Evolutionary conservation across 2,888 invertebrate genomes (phyloP), one percentile per base, ranked within the genome.

Genomic region (Drosophila aldrichi): DNA sequence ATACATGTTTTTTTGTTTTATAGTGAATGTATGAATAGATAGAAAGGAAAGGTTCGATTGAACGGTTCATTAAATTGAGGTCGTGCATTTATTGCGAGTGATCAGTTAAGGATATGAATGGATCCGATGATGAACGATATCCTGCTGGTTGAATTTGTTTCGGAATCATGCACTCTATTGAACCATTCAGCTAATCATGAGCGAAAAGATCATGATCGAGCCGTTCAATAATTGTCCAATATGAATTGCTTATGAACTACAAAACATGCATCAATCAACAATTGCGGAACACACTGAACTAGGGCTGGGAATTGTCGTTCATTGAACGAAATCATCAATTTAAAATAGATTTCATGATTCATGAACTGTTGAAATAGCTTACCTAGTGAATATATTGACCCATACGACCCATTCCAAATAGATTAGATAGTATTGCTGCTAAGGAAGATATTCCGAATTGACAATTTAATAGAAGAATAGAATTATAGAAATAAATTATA

Each of bases 21-120:
- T 20, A 38, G 38, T 22, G 22, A 52, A 52, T 22, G 5, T 22
- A 22, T 22, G 20, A 22, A 22, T 32, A 25, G 25, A 25, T 6
- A 25, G 7, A 7, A 25, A 32, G 1, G 7, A 48, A 32, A 1
- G 1, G 49, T 49, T 49, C 49, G 18, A 32, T 32, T 49, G 32
- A 49, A 12, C 48, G 48, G 48, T 49, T 49, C 48, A 32, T 49
- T 49, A 29, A 18, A 18, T 49, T 49, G 18, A 49, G 18, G n/a
- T 29, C 18, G 10, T 12, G 49, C 18, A 32, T 18, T 49, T 9
- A 10, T 46, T 32, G 16, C 8, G 16, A 6, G 5, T 29, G 25
- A 48, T 48, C 29, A 48, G 18, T 10, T 16, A 46, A 46, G 20
- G 10, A 43, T 18, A 12, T 34, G 16, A 1, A 9, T 9, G 32